Conservation (phyloP, 1,140 invertebrate genomes). For the Cardiocondyla obscurior region DNA sequence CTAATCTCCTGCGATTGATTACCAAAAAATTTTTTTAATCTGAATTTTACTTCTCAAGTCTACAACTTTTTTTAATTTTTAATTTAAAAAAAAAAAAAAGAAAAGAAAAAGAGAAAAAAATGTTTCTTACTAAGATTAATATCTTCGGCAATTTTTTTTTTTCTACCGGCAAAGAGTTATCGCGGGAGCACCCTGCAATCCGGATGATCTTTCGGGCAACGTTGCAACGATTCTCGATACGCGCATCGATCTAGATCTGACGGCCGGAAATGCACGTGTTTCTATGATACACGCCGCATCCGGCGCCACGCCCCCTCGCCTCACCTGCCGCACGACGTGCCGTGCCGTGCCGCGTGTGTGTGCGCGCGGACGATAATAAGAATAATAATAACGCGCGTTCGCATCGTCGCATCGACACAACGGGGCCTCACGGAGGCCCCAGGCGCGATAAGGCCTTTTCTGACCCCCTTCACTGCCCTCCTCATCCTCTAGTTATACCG, state of each 20-base stretch:
- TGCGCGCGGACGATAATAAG: conserved; percentile 77
- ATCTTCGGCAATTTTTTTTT: background rate
- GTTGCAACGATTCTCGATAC: conserved; percentile 36
- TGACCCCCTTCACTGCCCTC: too few relatives aligned
- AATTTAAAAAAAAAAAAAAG: background rate
- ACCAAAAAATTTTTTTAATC: background rate
- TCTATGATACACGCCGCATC: conserved; percentile 80
- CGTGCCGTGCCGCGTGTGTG: too few relatives aligned
- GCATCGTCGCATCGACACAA: conserved; percentile 62
- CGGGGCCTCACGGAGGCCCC: conserved; percentile 63
- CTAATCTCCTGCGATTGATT: background rate
- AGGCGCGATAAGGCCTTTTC: conserved; percentile 56
- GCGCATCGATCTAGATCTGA: conserved; percentile 67
- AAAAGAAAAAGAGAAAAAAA: background rate
- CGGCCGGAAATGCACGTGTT: conserved; percentile 76
- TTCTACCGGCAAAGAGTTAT: background rate
- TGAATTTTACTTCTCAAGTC: background rate
- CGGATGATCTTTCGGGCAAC: background rate
- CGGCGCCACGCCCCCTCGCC: conserved; percentile 81
- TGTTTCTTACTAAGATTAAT: background rate
- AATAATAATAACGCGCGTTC: conserved; percentile 77
- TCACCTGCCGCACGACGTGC: conserved; percentile 77
- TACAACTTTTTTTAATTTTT: background rate
- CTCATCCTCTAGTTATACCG: conserved; percentile 17
- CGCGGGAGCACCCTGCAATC: background rate